phyloP scores from a whole-genome alignment of 2,888 invertebrate genomes.

The Himalopsyche anomala region DNA sequence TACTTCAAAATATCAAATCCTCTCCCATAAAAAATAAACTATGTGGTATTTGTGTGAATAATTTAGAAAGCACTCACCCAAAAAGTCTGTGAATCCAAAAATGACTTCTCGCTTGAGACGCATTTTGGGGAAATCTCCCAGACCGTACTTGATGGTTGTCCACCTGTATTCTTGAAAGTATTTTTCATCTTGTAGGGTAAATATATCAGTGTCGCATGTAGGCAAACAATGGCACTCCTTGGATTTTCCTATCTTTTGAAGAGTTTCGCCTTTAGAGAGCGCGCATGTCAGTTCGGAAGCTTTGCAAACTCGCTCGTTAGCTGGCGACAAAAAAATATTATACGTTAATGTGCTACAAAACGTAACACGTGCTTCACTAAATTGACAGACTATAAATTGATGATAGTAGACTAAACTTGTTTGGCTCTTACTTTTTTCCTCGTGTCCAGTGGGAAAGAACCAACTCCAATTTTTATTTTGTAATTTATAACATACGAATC shows the following conservation, averaged over 20 bases:
- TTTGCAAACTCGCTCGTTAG: constrained; percentile 71
- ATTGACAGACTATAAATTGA: too few relatives aligned
- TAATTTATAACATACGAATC: too few relatives aligned
- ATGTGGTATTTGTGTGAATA: too few relatives aligned
- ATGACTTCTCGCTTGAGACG: constrained; percentile 82
- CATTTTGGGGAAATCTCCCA: constrained; percentile 83
- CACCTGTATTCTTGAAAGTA: constrained; percentile 63
- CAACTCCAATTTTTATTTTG: too few relatives aligned
- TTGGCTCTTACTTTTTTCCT: too few relatives aligned
- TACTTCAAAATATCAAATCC: background rate
- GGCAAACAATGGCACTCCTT: constrained; percentile 72
- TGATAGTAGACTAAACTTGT: too few relatives aligned
- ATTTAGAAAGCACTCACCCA: constrained; percentile 75
- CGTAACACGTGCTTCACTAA: too few relatives aligned
- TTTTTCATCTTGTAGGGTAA: constrained; percentile 70
- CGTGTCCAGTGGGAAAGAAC: too few relatives aligned
- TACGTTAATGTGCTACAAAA: too few relatives aligned
- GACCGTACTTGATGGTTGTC: constrained; percentile 73
- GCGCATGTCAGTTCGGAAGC: constrained; percentile 71
- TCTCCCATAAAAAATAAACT: too few relatives aligned
- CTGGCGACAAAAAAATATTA: constrained; percentile 67
- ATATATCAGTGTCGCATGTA: constrained; percentile 72
- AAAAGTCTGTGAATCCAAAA: constrained; percentile 83
- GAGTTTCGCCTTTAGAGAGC: constrained; percentile 67
- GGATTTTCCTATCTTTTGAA: constrained; percentile 68